Evolutionary conservation across 2,113 vertebrate genomes (phyloP).

Genomic region (Melanotaenia duboulayi): DNA sequence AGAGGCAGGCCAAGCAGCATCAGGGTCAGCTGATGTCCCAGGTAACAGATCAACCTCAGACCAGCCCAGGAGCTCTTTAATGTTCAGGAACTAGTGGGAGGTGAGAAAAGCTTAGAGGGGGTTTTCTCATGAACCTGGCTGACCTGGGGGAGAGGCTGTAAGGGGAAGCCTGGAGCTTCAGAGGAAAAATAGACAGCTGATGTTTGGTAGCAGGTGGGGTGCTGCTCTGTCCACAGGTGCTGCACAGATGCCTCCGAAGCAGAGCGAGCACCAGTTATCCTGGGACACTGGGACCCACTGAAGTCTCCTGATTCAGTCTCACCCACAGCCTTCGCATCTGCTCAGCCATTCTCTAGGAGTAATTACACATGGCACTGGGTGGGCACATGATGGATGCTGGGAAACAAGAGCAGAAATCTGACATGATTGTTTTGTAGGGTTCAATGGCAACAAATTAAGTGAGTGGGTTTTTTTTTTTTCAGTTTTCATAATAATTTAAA

Average conservation of each 20-base stretch:
- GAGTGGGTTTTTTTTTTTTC: slow-evolving; percentile 9
- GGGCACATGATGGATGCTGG: slow-evolving; percentile 78
- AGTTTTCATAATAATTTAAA: slow-evolving; percentile 40
- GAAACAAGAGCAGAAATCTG: slow-evolving; percentile 63
- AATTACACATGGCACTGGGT: slow-evolving; percentile 79
- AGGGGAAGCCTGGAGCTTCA: slow-evolving; percentile 39
- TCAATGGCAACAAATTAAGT: slow-evolving; percentile 56
- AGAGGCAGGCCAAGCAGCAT: slow-evolving; percentile 60
- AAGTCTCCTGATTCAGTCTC: slow-evolving; percentile 68
- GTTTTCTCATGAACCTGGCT: slow-evolving; percentile 79
- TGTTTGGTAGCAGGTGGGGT: slow-evolving; percentile 71
- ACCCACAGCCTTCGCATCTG: slow-evolving; percentile 83
- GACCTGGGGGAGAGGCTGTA: slow-evolving; percentile 64
- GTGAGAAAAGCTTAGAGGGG: slow-evolving; percentile 79
- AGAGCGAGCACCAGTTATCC: slow-evolving; percentile 69
- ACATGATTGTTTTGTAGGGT: slow-evolving; percentile 56
- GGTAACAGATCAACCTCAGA: slow-evolving; percentile 68
- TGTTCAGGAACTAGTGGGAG: slow-evolving; percentile 72
- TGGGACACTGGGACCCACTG: slow-evolving; percentile 70
- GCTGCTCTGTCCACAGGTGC: slow-evolving; percentile 80
- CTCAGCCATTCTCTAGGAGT: slow-evolving; percentile 78
- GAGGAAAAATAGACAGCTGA: slow-evolving; percentile 63
- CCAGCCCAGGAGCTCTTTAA: slow-evolving; percentile 72
- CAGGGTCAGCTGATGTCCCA: slow-evolving; percentile 73
- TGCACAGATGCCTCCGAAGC: slow-evolving; percentile 81